phyloP scores from a whole-genome alignment of 2,888 invertebrate genomes.

The Lasioglossum lativentre region DNA sequence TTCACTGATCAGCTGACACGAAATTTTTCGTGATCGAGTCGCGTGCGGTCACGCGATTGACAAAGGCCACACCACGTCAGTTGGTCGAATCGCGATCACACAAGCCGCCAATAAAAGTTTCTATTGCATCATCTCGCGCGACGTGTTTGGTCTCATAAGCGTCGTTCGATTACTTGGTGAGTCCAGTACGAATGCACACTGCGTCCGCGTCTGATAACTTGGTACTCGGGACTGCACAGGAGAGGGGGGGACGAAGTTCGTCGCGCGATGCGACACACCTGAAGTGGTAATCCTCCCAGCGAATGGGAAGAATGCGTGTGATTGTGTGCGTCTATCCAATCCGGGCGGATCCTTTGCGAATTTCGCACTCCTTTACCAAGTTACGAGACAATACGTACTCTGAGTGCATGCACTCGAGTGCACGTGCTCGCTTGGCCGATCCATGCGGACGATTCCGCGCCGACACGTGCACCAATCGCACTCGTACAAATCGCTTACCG shows the following conservation, averaged over 20 bases:
- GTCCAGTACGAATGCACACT: background rate
- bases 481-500: background rate
- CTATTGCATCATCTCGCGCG: slow-evolving; percentile 2
- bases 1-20: background rate
- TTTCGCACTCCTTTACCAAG: too few relatives aligned
- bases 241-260: too few relatives aligned
- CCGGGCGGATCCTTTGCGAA: too few relatives aligned
- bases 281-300: too few relatives aligned
- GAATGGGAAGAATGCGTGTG: too few relatives aligned
- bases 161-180: background rate
- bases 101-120: background rate
- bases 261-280: too few relatives aligned
- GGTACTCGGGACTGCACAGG: too few relatives aligned
- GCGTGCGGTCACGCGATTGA: background rate
- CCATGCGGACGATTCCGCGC: background rate
- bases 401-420: background rate
- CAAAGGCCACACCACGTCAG: background rate
- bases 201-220: too few relatives aligned
- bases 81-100: background rate
- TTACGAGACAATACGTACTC: too few relatives aligned
- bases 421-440: background rate
- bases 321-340: too few relatives aligned
- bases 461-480: background rate
- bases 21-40: background rate
- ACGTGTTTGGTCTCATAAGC: background rate